These are phyloP conservation scores for Cavia porcellus DNA, from an alignment of 2,113 vertebrate genomes.

Conservation along the genomic window DNA sequence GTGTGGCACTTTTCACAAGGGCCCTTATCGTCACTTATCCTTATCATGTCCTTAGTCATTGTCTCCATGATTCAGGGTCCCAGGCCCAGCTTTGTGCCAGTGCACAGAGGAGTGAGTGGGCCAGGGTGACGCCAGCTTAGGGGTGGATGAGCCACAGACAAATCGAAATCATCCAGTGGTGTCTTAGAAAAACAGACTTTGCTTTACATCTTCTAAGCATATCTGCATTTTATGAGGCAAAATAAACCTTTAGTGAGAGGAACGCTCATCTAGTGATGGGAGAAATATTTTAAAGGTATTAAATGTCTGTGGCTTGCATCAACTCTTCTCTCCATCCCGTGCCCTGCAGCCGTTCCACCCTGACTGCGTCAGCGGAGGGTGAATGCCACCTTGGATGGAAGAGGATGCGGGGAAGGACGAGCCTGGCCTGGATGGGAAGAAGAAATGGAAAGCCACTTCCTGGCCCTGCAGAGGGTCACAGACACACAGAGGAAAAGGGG, in stretches of 20 bases:
- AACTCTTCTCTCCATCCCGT: background rate
- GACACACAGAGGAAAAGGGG: background rate
- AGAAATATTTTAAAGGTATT: constrained; percentile 11
- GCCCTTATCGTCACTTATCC: background rate
- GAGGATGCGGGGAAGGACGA: rapidly evolving
- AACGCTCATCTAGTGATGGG: constrained; percentile 13
- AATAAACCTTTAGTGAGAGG: constrained; percentile 15
- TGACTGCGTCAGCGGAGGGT: background rate
- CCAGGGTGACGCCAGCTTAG: background rate
- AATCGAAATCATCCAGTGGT: background rate
- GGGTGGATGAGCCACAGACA: background rate
- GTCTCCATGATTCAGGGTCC: background rate
- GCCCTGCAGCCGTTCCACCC: background rate
- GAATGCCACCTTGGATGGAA: constrained; percentile 20
- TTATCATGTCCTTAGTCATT: background rate
- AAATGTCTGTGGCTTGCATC: constrained; percentile 11
- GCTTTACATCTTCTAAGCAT: background rate
- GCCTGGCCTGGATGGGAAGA: background rate
- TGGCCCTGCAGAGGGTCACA: background rate
- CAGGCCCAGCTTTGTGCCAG: background rate
- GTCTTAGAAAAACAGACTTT: background rate
- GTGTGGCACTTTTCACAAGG: background rate
- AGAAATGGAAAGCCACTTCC: background rate
- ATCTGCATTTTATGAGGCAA: constrained; percentile 47
- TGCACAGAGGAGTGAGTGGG: too few relatives aligned